Base-by-base conservation (phyloP, 2,888 invertebrate genomes). In the Ectropis crepuscularia region DNA sequence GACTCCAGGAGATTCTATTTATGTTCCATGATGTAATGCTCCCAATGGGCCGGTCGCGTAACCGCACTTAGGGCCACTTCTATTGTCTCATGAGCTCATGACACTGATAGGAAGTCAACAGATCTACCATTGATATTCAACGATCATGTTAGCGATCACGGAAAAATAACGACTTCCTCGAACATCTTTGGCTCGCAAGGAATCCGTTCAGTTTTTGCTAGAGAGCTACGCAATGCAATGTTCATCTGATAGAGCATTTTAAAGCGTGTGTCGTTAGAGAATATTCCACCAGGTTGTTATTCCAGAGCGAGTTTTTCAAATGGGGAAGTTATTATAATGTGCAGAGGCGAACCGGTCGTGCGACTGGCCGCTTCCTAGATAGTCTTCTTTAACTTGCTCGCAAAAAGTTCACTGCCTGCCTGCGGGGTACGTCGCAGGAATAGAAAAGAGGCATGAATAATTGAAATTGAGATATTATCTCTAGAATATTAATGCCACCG, bases 1-100 rank as follows among this genome's bases (percentile, higher is more conserved):
- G 78, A 75, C 89, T 90, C 88, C 90, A 86, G 89, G 90, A 89
- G 87, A 88, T 83, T 89, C 90, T 92, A 92, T 92, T 92, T 91
- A 79, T 81, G 86, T 84, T 79, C 86, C 76, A 78, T 92, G 91
- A 90, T 90, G 90, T 89, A 90, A 90, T 81, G 73, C 80, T 77
- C 77, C 78, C 81, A 80, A 80, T 85, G 81, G 80, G 77, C 81
- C 78, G 80, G 77, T 77, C 81, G 77, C 74, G 74, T 82, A 78
- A 80, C 80, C 79, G 77, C 78, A 79, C 78, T 74, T 74, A 72
- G 71, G 73, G 69, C 77, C 70, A 75, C 71, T 71, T 75, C 72
- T 73, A 81, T 81, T 85, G 81, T 85, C 76, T 79, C 60, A 61
- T 57, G 66, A 61, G 61, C 76, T 79, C 60, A 61, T 57, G 66